phyloP scores from a whole-genome alignment of 2,888 invertebrate species.

The Heteropelma amictum region DNA sequence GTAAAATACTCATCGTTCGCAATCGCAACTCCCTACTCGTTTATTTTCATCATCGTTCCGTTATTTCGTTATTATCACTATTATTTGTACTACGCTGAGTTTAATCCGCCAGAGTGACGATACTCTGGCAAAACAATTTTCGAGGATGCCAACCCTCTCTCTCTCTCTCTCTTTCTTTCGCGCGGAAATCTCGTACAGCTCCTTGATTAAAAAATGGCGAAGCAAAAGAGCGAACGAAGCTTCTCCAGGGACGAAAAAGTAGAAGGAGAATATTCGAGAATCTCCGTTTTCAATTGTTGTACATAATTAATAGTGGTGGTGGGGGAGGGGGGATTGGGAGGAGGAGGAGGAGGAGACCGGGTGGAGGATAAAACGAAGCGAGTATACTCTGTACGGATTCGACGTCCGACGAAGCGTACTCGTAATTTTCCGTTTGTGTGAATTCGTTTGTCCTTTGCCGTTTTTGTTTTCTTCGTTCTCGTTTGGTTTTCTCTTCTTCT shows the following conservation, averaged over 20 bases:
- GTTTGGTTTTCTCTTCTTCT: not conserved
- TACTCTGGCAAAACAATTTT: slow-evolving; percentile 34
- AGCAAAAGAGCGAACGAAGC: slow-evolving; percentile 39
- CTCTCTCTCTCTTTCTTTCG: not conserved
- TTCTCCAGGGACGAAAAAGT: slow-evolving; percentile 14
- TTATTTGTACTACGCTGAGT: slow-evolving; percentile 35
- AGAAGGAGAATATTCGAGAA: slow-evolving; percentile 4
- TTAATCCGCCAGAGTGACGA: slow-evolving; percentile 22
- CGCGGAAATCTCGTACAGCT: not conserved
- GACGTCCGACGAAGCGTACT: not conserved
- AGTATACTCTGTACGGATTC: no score
- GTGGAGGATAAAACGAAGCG: no score
- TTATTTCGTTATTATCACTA: slow-evolving; percentile 3
- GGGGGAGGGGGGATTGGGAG: no score
- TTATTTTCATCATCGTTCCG: not conserved
- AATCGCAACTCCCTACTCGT: slow-evolving; percentile 24
- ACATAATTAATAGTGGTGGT: no score
- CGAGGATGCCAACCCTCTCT: slow-evolving; percentile 14
- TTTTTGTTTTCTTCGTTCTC: slow-evolving; percentile 17
- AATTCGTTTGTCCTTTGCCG: slow-evolving; percentile 2
- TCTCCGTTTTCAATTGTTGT: no score
- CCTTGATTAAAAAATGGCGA: slow-evolving; percentile 12
- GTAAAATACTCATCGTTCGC: slow-evolving; percentile 38
- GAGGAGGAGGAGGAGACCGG: no score
- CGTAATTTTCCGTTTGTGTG: not conserved